These are phyloP conservation scores for Chaetophractus vellerosus DNA, from an alignment of 2,797 vertebrate genomes.

Conservation along the genomic window DNA sequence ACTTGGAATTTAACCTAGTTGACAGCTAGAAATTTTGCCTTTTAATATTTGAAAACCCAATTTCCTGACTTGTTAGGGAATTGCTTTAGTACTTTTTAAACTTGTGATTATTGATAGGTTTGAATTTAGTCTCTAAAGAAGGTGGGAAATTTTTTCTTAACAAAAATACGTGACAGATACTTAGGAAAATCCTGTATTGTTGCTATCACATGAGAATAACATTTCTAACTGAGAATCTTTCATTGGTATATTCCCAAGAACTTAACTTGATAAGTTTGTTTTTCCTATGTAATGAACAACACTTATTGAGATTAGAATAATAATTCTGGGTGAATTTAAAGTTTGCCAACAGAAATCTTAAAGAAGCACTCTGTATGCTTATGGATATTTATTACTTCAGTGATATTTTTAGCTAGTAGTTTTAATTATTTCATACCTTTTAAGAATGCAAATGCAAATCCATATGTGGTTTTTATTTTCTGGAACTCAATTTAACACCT, in stretches of 20 bases:
- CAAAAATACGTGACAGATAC: background rate
- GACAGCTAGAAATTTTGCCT: constrained; percentile 58
- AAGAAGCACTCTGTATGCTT: background rate
- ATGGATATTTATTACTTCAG: background rate
- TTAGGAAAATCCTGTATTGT: background rate
- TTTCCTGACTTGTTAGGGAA: background rate
- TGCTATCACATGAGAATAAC: constrained; percentile 14
- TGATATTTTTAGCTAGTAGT: background rate
- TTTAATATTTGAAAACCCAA: constrained; percentile 19
- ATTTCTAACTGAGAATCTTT: background rate
- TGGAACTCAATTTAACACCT: background rate
- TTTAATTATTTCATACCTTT: background rate
- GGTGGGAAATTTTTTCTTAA: background rate
- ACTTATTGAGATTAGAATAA: background rate
- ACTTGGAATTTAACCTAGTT: constrained; percentile 20
- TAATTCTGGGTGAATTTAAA: constrained; percentile 13
- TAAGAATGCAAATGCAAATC: constrained; percentile 2
- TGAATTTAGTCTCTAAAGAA: background rate
- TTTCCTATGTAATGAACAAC: background rate
- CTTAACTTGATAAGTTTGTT: constrained; percentile 10
- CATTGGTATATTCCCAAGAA: background rate
- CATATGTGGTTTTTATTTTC: constrained; percentile 6
- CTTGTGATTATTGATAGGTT: background rate
- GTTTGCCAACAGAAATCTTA: constrained; percentile 29
- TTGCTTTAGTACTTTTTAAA: background rate